A percentile compares a stretch with the other conserved stretches of the same genome.
phyloP scores from a whole-genome alignment of 1,140 invertebrate species.

The Nylanderia fulva region DNA sequence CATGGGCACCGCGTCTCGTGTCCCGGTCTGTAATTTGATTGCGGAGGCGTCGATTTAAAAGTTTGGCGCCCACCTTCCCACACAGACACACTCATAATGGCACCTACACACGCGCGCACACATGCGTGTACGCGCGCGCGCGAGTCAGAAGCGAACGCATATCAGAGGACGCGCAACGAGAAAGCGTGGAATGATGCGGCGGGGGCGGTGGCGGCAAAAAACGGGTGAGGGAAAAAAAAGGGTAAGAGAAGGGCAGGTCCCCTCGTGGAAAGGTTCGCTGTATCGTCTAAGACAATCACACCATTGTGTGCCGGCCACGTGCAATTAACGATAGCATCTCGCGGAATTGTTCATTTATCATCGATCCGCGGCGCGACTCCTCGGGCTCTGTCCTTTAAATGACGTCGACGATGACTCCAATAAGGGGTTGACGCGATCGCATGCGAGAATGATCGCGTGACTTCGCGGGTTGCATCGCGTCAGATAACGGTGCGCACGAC shows the following conservation, averaged over 20 bases:
- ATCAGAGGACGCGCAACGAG: not conserved
- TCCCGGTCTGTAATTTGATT: slow-evolving; percentile 82
- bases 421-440: slow-evolving; percentile 9
- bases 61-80: slow-evolving; percentile 76
- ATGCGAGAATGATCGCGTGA: slow-evolving; percentile 14
- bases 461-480: not conserved
- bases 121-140: slow-evolving; percentile 43
- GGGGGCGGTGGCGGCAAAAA: slow-evolving; percentile 12
- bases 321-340: slow-evolving; percentile 83
- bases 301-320: slow-evolving; percentile 78
- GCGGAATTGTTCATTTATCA: slow-evolving; percentile 79
- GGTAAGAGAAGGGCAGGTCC: slow-evolving; percentile 32
- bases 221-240: slow-evolving; percentile 30
- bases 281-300: slow-evolving; percentile 80
- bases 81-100: slow-evolving; percentile 75
- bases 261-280: slow-evolving; percentile 42
- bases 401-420: not conserved
- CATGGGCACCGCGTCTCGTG: slow-evolving; percentile 76
- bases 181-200: slow-evolving; percentile 23
- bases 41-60: slow-evolving; percentile 82
- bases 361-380: slow-evolving; percentile 42
- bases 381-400: slow-evolving; percentile 65
- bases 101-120: slow-evolving; percentile 65
- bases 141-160: not conserved
- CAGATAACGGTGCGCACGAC: not conserved